Evolutionary conservation across 2,888 invertebrate species (phyloP), one percentile per base, ranked within the genome.

Genomic region (Acholoe squamosa): DNA sequence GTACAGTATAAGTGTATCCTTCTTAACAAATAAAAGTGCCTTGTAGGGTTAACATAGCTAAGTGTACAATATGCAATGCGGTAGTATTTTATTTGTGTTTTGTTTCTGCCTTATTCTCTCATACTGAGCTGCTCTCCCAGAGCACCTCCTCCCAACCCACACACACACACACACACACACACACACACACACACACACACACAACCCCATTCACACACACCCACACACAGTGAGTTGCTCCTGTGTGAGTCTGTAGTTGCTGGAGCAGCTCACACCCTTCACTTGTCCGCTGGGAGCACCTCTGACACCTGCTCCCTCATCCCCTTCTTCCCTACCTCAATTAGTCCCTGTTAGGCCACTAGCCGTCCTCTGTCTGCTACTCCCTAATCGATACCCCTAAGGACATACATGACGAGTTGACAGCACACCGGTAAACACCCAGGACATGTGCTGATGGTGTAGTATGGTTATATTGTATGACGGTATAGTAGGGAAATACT

Each of bases 231-330:
- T 71, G 71, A 25, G 28, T 5, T 28, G 25, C 71, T 71, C 71
- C 71, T 28, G 25, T 71, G 7, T 77, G 77, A 77, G 34, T 3
- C 3, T 3, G 67, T n/a, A 67, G 31, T 25, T 77, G 5, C 77
- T 77, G 19, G 43, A 51, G 25, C 43, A n/a, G 22, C 84, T 84
- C 84, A 19, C 84, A 34, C 84, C 51, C 28, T 34, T 34, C 34
- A 22, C 16, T 12, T 25, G 7, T 25, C 51, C 19, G 84, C 84
- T 34, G 28, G 84, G 43, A 84, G 84, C 25, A 84, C 84, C 84
- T 25, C 22, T 43, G 84, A 84, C 84, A 84, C 84, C 43, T 84
- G 84, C 84, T 84, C 84, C 43, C 28, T 43, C 84, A 84, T 22
- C 34, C 51, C 5, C 51, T 51, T 34, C 84, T 34, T 84, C 34